Evolutionary conservation across 2,797 vertebrate species (phyloP).

Genomic region (Sciaenops ocellatus): DNA sequence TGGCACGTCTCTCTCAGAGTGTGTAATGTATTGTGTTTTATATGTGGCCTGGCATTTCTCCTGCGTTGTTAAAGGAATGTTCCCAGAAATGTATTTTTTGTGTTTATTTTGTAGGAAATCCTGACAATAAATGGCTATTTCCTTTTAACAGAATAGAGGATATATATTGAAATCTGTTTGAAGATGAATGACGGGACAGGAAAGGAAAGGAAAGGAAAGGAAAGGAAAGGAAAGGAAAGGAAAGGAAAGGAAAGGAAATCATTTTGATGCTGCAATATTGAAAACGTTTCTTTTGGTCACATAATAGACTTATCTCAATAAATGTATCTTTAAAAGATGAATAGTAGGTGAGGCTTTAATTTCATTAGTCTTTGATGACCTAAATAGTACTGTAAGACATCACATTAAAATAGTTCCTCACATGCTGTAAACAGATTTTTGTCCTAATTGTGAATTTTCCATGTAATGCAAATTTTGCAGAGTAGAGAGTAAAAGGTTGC

Average conservation of each 20-base stretch:
- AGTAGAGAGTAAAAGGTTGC: slow-evolving; percentile 60
- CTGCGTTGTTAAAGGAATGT: slow-evolving; percentile 69
- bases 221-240: not conserved
- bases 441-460: not conserved
- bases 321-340: not conserved
- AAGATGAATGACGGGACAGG: slow-evolving; percentile 3
- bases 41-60: slow-evolving; percentile 62
- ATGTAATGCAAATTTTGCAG: slow-evolving; percentile 43
- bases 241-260: not conserved
- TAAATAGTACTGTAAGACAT: not conserved
- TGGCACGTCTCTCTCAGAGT: slow-evolving; percentile 72
- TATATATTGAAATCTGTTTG: slow-evolving; percentile 43
- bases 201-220: not conserved
- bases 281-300: not conserved
- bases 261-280: not conserved
- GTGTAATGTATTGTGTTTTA: slow-evolving; percentile 79
- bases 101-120: slow-evolving; percentile 68
- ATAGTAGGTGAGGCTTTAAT: not conserved
- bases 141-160: slow-evolving; percentile 48
- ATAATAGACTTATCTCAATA: not conserved
- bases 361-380: not conserved
- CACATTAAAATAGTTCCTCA: not conserved
- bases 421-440: not conserved
- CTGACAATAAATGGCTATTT: slow-evolving; percentile 66
- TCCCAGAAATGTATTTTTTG: slow-evolving; percentile 58